Conservation (phyloP, 2,113 vertebrate genomes). For the Phylloscopus trochiloides region DNA sequence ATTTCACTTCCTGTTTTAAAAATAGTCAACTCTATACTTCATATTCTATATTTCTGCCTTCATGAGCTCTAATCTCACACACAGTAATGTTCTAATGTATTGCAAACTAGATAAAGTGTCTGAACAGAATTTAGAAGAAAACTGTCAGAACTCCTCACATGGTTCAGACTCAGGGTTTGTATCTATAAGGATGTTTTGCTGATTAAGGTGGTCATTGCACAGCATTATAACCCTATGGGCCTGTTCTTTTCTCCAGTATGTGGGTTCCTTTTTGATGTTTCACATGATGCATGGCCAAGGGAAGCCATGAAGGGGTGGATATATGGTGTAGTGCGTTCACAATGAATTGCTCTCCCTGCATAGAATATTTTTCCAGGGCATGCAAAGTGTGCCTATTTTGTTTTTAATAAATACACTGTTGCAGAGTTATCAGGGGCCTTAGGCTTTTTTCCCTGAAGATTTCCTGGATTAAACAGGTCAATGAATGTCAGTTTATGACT, state of each 20-base stretch:
- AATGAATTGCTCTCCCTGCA: not conserved
- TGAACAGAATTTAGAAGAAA: not conserved
- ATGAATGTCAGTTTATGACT: not conserved
- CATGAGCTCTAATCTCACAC: not conserved
- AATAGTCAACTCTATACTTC: not conserved
- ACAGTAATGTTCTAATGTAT: not conserved
- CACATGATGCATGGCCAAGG: not conserved
- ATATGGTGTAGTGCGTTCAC: not conserved
- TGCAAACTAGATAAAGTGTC: not conserved
- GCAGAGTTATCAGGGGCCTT: not conserved
- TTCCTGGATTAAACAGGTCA: not conserved
- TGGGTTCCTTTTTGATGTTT: not conserved
- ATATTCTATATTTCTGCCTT: not conserved
- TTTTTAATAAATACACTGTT: not conserved
- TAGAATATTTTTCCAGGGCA: not conserved
- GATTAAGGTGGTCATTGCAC: not conserved
- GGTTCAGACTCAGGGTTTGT: not conserved
- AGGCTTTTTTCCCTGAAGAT: not conserved
- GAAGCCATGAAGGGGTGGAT: rapidly evolving
- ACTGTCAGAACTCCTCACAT: not conserved
- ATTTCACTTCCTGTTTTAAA: not conserved
- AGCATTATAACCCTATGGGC: not conserved
- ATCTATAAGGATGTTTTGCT: not conserved
- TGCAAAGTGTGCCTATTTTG: not conserved
- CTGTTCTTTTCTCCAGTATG: not conserved